Base-by-base conservation (phyloP, 2,888 invertebrate genomes). In the Volucella zonaria region DNA sequence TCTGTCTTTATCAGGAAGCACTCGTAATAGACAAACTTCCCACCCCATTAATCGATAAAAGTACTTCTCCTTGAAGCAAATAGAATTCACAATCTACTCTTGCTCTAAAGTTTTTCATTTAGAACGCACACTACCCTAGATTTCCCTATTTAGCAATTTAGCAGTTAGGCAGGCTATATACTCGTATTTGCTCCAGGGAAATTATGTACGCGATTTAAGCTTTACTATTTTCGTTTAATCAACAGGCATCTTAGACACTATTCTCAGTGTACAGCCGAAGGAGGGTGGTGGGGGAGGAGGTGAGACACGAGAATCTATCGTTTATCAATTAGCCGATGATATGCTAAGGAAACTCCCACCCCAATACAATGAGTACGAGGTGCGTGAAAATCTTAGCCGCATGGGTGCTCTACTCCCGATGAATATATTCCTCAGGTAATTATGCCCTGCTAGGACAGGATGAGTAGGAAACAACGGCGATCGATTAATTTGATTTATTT, bases 221-320 rank as follows among this genome's bases (percentile, higher is more conserved):
- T 61, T 70, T 54, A 45, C 47, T 62, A 45, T 77, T 12, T 14
- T 2, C 23, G 15, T 18, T 8, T 43, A 15, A 3, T 47, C 10
- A 56, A 73, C 49, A 93, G 93, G 94, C 87, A 98, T 99, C 89
- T 93, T 99, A 89, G 97, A 98, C 89, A 98, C 98, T 0, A 98
- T 99, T 89, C 93, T 99, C 52, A 98, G 95, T 90, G 98, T 99
- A n/a, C 98, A 99, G 90, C 99, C 99, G 0, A 99, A 99, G 90
- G 98, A 99, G 93, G 96, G 98, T 1, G 97, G 97, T 0, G 94
- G 95, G 18, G 95, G 96, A 82, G 97, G 97, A 0, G 98, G 98
- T 0, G 98, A 99, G 93, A 97, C 97, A 0, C 94, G 98, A 88
- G 99, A 99, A 92, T 96, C 95, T 88, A 95, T 98, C 56, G 98